Base-by-base conservation (phyloP, 2,888 invertebrate genomes). In the Macrosiphum euphorbiae region DNA sequence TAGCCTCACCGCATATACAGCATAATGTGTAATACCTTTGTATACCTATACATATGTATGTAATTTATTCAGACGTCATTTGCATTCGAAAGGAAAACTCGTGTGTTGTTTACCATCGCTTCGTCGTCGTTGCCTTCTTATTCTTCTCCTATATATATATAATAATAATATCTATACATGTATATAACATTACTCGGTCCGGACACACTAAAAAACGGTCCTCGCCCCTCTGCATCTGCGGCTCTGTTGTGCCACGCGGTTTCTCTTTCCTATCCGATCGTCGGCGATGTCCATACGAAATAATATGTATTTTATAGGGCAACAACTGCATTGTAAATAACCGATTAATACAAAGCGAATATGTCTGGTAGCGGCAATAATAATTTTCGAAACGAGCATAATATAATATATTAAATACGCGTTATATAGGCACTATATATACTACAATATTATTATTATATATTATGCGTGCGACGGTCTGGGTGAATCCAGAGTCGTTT, bases 271-370 rank as follows among this genome's bases (percentile, higher is more conserved):
- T 13, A 28, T 41, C 28, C 88, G 88, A 52, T 44, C 7, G 44
- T 47, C 35, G n/a, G 24, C 41, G 55, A 11, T 55, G 92, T 92
- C 89, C 78, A 47, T 78, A 78, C 89, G 55, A 55, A 55, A 89
- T 78, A 78, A 78, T 78, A 78, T 50, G 58, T 93, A 92, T 50
- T 92, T 93, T 93, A 93, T 93, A 84, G 89, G 89, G 93, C 89
- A 85, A 93, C 93, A 93, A 93, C 93, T 84, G 93, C 93, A 85
- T 93, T 93, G 93, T 93, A 93, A 93, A 93, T 93, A 93, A 93
- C 93, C 93, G 93, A 93, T 93, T 93, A 93, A 88, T 89, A 87
- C 47, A 47, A 85, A 85, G n/a, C 85, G 47, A 93, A 89, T 8
- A 50, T n/a, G 44, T 58, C 89, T 35, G 89, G 85, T 47, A 58